Conservation (phyloP, 35 echinoderm and acorn worm species). For the Ophioderma brevispina region DNA sequence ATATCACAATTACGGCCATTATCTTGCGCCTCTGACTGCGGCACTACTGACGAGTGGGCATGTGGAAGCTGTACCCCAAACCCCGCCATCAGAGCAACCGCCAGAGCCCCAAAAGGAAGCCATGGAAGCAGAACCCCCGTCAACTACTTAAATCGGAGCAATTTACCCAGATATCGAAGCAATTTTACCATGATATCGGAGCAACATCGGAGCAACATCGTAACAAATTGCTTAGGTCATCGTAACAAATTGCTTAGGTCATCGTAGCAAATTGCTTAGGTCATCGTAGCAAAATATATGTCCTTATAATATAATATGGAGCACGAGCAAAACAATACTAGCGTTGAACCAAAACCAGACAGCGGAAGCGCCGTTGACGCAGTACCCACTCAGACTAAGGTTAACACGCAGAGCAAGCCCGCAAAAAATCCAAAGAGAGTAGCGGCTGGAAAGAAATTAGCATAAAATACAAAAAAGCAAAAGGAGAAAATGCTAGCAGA, state of each 20-base stretch:
- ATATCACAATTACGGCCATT: neutral
- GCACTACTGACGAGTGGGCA: neutral
- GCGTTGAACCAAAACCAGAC: neutral
- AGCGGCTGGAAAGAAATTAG: neutral
- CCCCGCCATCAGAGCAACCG: too few species aligned
- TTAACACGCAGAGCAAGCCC: neutral
- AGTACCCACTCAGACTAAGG: neutral
- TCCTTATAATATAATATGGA: conserved; percentile 1
- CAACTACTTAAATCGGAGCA: neutral
- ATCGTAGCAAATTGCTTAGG: neutral
- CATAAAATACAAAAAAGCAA: neutral
- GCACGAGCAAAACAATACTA: neutral
- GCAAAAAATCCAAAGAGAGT: conserved; percentile 5
- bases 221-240: neutral
- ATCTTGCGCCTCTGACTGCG: neutral
- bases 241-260: neutral
- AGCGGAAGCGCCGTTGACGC: too few species aligned
- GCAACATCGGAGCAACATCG: neutral
- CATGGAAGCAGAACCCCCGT: neutral
- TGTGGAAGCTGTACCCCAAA: neutral
- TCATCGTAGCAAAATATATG: neutral
- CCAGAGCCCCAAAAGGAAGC: too few species aligned
- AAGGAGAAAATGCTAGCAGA: neutral
- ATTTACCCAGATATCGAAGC: neutral
- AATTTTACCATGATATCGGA: neutral